Evolutionary conservation across 2,888 invertebrate species (phyloP), one percentile per base, ranked within the genome.

Genomic region (Lagria hirta): DNA sequence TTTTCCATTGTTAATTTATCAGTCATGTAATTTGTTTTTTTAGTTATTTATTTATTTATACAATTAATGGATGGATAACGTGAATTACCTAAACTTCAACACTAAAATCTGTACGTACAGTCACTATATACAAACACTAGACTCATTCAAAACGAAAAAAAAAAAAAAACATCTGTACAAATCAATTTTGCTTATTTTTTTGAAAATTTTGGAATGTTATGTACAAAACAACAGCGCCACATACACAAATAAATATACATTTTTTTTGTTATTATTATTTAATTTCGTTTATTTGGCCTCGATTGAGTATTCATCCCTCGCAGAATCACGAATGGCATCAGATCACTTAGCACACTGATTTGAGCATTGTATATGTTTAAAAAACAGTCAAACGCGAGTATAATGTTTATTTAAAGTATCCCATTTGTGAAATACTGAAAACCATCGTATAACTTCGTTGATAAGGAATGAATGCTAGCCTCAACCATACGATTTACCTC

Each of bases 351-450:
- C 33, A 47, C 48, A 46, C 46, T 38, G 50, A 54, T 57, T 60
- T 60, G 60, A 60, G 60, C 60, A 58, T 59, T 55, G 51, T 41
- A 51, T 51, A 48, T 49, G 8, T 50, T 36, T 49, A 49, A 44
- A 44, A 48, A 23, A 37, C 38, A 36, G 26, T n/a, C n/a, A n/a
- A n/a, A 26, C 24, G 15, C 42, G 41, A 43, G 18, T 30, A 30
- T 26, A 27, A 38, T 20, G 17, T 20, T 43, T 8, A 7, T 51
- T 66, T 80, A 88, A 60, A 87, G 80, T 66, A 98, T 98, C 53
- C 97, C 97, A 75, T 98, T 98, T 65, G 97, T 96, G 67, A 95
- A 86, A 78, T 98, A 99, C 78, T 99, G 99, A 76, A 95, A 99
- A 70, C 95, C 92, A 77, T 99, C 99, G 76, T 99, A 99, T 48